Evolutionary conservation across 1,140 invertebrate genomes (phyloP), one percentile per base, ranked within the genome.

Genomic region (Drosophila nannoptera): DNA sequence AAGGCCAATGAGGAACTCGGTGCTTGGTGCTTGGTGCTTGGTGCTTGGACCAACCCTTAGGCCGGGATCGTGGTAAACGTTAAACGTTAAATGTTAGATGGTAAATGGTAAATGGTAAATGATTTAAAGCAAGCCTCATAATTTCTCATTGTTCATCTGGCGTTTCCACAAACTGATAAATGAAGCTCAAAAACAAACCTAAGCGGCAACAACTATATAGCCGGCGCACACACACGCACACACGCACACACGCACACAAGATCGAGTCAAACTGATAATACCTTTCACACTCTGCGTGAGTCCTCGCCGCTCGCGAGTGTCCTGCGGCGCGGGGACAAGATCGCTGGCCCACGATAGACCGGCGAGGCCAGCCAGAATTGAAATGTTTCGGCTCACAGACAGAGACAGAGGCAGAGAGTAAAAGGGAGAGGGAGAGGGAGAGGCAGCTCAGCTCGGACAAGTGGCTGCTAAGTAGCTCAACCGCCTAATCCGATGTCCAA

Each of bases 121-220:
- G 81, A 86, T 84, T 84, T 84, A 86, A 84, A 84, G 55, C 74
- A 84, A 84, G 81, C 67, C 77, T 84, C 81, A 84, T 84, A 84
- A 84, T 86, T 81, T 81, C 68, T 74, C 82, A 84, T 84, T 84
- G 81, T 84, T 81, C 80, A 48, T 49, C 72, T 64, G 69, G 68
- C 73, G 73, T 76, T 80, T 80, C 69, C 74, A 83, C 71, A 77
- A 55, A 83, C 78, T 83, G 78, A 83, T 83, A 83, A 83, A 83
- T 78, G 75, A 65, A 83, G 80, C 61, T 63, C 53, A 77, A 77
- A 22, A 22, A 22, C 22, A 22, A 86, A 81, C 81, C 69, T 73
- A 86, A 77, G 72, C 67, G 72, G 64, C 78, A 77, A 75, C 74
- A 66, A 63, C 73, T 62, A 53, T 33, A 53, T 58, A 64, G 14